A percentile compares a stretch with the other conserved stretches of the same genome.
Evolutionary conservation across 2,888 invertebrate species (phyloP).

Genomic region (Heliconius sara): DNA sequence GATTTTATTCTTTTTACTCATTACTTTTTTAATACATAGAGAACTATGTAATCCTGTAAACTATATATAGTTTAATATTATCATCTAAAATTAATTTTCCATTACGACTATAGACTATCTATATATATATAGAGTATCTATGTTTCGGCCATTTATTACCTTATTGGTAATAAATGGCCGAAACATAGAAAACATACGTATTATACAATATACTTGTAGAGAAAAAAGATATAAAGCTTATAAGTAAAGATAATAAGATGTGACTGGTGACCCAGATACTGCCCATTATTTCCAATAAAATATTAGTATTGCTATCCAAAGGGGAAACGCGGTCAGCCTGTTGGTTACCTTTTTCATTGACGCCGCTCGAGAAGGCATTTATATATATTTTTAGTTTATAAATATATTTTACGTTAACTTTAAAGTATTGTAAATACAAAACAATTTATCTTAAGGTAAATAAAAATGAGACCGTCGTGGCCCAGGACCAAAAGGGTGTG

Average conservation of each 20-base stretch:
- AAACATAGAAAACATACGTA: too few relatives aligned
- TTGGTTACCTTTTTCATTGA: slow-evolving; percentile 14
- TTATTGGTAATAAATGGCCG: too few relatives aligned
- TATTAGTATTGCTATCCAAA: slow-evolving; percentile 23
- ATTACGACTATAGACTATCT: too few relatives aligned
- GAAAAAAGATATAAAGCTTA: neutral
- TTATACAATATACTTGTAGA: neutral
- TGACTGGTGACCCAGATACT: neutral
- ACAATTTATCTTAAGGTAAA: neutral
- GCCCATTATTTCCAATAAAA: slow-evolving; percentile 7
- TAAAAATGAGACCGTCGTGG: too few relatives aligned
- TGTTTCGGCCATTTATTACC: neutral
- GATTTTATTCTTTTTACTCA: too few relatives aligned
- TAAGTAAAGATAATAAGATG: slow-evolving; percentile 9
- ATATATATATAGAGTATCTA: too few relatives aligned
- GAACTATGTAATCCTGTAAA: too few relatives aligned
- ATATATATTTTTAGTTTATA: neutral
- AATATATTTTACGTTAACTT: neutral
- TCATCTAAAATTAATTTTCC: too few relatives aligned
- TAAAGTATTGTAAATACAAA: neutral
- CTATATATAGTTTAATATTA: too few relatives aligned
- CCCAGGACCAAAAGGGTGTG: too few relatives aligned
- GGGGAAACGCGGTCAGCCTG: slow-evolving; percentile 11
- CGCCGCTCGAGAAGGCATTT: neutral
- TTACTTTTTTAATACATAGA: too few relatives aligned